Conservation (phyloP, 1,140 invertebrate genomes). For the Caenorhabditis inopinata region DNA sequence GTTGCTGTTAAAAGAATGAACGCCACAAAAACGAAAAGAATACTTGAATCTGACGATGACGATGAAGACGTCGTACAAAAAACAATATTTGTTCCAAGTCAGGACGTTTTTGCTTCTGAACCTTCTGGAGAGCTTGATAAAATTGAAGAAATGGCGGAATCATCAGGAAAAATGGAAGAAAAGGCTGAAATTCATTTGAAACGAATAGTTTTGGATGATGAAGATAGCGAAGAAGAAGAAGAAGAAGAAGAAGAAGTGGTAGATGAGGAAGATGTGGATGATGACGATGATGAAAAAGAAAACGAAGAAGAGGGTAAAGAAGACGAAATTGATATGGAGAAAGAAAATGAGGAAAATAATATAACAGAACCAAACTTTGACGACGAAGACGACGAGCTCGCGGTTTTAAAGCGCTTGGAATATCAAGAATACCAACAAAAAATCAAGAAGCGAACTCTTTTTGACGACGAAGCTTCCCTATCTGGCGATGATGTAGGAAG, state of each 20-base stretch:
- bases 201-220: not conserved
- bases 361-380: not conserved
- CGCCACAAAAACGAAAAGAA: not conserved
- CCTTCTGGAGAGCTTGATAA: not conserved
- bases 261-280: conserved; percentile 21
- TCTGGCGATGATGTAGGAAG: conserved; percentile 48
- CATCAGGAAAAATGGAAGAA: too few species aligned
- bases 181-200: not conserved
- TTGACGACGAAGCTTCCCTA: conserved; percentile 46
- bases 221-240: not conserved
- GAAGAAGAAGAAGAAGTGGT: not conserved
- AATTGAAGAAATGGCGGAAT: not conserved
- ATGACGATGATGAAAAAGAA: conserved; percentile 6
- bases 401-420: conserved; percentile 31
- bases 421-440: conserved; percentile 40
- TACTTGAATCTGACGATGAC: not conserved
- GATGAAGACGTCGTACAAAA: not conserved
- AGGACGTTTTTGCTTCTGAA: not conserved
- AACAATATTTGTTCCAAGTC: not conserved
- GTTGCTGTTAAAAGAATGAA: not conserved
- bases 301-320: not conserved
- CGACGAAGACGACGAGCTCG: conserved; percentile 46
- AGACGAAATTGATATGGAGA: not conserved
- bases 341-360: conserved; percentile 19
- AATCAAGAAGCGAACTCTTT: conserved; percentile 34